Percentiles rank a stretch among this genome's conserved stretches.
These are phyloP conservation scores for Sericinus montela DNA, from an alignment of 2,888 invertebrate genomes.

Conservation along the genomic window DNA sequence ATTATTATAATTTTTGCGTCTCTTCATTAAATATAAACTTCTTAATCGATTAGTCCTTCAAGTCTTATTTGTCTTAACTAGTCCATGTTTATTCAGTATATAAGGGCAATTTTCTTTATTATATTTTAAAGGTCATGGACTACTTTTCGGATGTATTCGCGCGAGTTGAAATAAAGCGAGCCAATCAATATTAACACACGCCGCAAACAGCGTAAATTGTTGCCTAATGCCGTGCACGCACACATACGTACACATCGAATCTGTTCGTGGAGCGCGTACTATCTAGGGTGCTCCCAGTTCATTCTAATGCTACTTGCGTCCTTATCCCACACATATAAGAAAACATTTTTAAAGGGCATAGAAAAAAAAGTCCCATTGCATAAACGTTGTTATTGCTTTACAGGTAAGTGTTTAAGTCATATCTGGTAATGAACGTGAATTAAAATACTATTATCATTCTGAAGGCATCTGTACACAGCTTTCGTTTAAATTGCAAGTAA, in stretches of 20 bases:
- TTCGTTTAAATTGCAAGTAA: too few species aligned
- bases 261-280: slow-evolving; percentile 50
- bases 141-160: slow-evolving; percentile 69
- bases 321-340: not conserved
- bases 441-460: too few species aligned
- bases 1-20: too few species aligned
- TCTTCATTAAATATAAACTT: too few species aligned
- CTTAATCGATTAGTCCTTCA: too few species aligned
- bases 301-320: not conserved
- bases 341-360: not conserved
- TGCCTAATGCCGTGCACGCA: slow-evolving; percentile 74
- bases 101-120: slow-evolving; percentile 5
- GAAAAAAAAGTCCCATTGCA: too few species aligned
- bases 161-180: slow-evolving; percentile 77
- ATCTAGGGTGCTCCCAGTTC: slow-evolving; percentile 47
- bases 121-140: slow-evolving; percentile 29
- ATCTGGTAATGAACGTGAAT: too few species aligned
- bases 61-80: too few species aligned
- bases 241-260: slow-evolving; percentile 48
- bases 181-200: slow-evolving; percentile 80
- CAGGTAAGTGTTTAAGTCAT: too few species aligned
- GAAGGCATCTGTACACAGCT: too few species aligned
- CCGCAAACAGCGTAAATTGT: slow-evolving; percentile 80
- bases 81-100: too few species aligned
- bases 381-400: too few species aligned